phyloP scores from a whole-genome alignment of 2,113 vertebrate genomes.

The Chloropsis hardwickii region DNA sequence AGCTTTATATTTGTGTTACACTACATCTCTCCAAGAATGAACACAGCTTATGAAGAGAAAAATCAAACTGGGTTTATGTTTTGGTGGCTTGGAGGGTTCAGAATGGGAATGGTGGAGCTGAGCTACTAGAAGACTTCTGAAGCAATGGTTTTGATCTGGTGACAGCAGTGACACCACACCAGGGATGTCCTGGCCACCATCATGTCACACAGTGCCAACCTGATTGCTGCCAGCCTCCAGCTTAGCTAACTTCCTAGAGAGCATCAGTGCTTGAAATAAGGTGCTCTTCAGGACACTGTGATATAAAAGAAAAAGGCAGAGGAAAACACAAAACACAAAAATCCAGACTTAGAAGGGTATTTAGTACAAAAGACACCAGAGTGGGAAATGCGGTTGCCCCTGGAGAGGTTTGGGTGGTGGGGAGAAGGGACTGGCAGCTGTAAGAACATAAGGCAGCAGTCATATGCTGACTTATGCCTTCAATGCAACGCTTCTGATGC shows the following conservation, averaged over 20 bases:
- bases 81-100: background rate
- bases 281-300: background rate
- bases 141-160: background rate
- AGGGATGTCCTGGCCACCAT: background rate
- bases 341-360: background rate
- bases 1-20: background rate
- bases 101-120: background rate
- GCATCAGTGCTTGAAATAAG: background rate
- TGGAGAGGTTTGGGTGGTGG: background rate
- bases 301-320: background rate
- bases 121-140: background rate
- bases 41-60: background rate
- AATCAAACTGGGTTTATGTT: background rate
- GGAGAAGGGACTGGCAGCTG: background rate
- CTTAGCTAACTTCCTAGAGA: background rate
- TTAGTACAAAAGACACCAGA: background rate
- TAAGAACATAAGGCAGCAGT: background rate
- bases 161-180: background rate
- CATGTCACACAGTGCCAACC: fast-evolving
- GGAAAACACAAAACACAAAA: background rate
- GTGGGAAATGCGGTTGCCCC: background rate
- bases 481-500: background rate
- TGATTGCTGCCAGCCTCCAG: background rate
- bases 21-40: background rate
- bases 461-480: background rate